Percentiles rank a stretch among this genome's conserved stretches.
Conservation (phyloP, 2,888 invertebrate species). For the Leptopilina syphax region DNA sequence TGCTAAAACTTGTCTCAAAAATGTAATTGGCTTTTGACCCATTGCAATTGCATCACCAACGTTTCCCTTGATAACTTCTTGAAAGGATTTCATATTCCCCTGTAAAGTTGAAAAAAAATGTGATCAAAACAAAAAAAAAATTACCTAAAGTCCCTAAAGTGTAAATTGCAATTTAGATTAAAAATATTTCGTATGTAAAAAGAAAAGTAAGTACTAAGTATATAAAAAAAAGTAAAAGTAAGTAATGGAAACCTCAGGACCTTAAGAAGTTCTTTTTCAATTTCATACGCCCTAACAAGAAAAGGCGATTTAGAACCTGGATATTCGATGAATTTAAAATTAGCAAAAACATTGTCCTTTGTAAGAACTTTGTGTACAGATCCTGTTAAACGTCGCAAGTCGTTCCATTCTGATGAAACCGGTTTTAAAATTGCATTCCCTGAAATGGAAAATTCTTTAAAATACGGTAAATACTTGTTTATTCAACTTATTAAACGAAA, state of each 20-base stretch:
- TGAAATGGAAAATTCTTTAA: background rate
- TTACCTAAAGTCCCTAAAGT: no score
- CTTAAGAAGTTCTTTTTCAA: background rate
- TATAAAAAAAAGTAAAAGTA: no score
- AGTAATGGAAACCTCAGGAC: background rate
- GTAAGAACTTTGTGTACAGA: constrained; percentile 1
- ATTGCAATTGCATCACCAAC: constrained; percentile 99
- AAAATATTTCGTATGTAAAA: no score
- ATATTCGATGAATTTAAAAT: background rate
- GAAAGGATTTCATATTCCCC: constrained; percentile 94
- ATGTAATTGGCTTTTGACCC: constrained; percentile 96
- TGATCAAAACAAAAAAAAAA: no score
- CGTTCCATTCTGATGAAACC: background rate
- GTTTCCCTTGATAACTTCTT: constrained; percentile 95
- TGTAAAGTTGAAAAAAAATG: constrained; percentile 72
- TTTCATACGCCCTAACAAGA: background rate
- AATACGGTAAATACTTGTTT: background rate
- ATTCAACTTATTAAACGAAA: background rate
- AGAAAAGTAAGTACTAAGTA: no score
- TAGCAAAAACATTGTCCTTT: background rate
- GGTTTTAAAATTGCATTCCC: background rate
- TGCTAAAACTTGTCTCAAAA: constrained; percentile 94
- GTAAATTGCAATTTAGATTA: no score
- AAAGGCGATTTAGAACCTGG: background rate
- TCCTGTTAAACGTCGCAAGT: background rate